Evolutionary conservation across 2,113 vertebrate species (phyloP).

Genomic region (Serilophus lunatus): DNA sequence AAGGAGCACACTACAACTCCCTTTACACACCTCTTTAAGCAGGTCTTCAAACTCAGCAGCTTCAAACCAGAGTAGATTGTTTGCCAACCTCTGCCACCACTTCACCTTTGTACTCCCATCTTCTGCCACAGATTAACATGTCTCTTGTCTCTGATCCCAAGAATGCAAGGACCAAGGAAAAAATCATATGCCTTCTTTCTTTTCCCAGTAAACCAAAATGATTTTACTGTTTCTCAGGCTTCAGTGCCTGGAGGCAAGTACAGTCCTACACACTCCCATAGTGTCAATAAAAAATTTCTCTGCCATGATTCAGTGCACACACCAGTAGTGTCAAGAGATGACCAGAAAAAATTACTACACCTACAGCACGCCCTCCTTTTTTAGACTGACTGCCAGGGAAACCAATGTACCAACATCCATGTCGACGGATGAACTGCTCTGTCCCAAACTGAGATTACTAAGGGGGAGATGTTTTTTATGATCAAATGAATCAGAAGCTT

Average conservation of each 20-base stretch:
- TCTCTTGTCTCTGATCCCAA: background rate
- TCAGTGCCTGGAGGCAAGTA: background rate
- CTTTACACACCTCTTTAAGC: background rate
- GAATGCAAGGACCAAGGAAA: background rate
- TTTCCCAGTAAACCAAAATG: background rate
- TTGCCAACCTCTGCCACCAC: background rate
- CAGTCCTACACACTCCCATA: fast-evolving
- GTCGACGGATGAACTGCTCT: background rate
- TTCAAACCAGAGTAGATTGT: background rate
- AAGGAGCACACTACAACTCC: background rate
- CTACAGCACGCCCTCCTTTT: background rate
- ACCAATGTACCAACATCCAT: background rate
- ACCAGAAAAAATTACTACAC: background rate
- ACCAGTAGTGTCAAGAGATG: background rate
- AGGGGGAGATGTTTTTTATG: background rate
- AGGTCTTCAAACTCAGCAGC: background rate
- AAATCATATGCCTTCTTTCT: background rate
- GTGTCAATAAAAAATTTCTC: fast-evolving
- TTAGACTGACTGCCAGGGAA: background rate
- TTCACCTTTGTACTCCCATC: background rate
- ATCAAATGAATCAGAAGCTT: background rate
- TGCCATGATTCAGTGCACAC: background rate
- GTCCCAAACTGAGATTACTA: background rate
- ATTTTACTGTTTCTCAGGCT: background rate
- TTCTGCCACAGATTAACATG: fast-evolving